A percentile compares a stretch with the other conserved stretches of the same genome.
Conservation (phyloP, 2,888 invertebrate species). For the Vandiemenella viatica region DNA sequence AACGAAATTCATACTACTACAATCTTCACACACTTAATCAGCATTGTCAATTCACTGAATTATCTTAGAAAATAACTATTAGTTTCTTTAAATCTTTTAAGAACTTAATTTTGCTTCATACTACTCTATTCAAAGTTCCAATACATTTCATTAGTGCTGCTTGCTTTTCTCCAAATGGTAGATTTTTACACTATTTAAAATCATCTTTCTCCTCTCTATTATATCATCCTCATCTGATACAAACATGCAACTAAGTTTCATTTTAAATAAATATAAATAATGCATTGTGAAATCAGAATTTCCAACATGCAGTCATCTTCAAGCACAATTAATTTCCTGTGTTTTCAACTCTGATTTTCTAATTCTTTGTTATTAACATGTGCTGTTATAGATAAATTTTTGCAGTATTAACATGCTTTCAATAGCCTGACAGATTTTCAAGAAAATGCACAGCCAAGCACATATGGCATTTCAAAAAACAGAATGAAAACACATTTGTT, state of each 20-base stretch:
- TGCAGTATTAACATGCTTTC: slow-evolving; percentile 10
- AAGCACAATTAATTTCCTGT: slow-evolving; percentile 5
- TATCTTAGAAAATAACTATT: too few relatives aligned
- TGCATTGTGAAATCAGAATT: background rate
- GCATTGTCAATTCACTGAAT: too few relatives aligned
- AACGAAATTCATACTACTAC: background rate
- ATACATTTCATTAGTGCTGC: too few relatives aligned
- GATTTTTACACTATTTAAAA: too few relatives aligned
- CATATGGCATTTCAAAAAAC: background rate
- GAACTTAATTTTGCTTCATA: too few relatives aligned
- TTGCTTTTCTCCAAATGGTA: too few relatives aligned
- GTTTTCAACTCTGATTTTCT: background rate
- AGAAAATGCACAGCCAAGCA: background rate
- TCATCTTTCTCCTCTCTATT: background rate
- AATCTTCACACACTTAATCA: too few relatives aligned
- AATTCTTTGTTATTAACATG: background rate
- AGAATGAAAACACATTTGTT: background rate
- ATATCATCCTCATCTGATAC: background rate
- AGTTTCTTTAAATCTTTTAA: too few relatives aligned
- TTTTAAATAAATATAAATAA: background rate
- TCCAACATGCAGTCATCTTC: slow-evolving; percentile 4
- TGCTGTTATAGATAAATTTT: background rate
- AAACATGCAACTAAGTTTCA: too few relatives aligned
- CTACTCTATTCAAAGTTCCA: too few relatives aligned
- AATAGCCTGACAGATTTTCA: background rate